These are phyloP conservation scores for Pangasius djambal DNA, from an alignment of 2,797 vertebrate species.

Conservation along the genomic window DNA sequence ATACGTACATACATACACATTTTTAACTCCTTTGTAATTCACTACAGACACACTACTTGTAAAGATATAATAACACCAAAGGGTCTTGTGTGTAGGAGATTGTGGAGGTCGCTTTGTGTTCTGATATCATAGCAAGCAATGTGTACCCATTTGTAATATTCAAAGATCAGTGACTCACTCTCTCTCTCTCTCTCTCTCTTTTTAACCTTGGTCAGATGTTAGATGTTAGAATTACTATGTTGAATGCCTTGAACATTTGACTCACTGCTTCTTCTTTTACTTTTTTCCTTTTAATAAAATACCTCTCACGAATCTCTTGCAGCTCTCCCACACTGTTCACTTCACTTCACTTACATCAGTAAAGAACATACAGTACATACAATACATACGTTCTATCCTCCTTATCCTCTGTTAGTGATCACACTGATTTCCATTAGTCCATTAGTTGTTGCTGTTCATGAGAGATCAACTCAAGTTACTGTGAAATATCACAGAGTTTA, in stretches of 20 bases:
- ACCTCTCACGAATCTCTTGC: background rate
- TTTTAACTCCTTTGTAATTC: background rate
- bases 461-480: background rate
- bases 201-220: background rate
- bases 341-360: slow-evolving; percentile 1
- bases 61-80: background rate
- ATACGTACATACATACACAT: background rate
- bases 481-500: background rate
- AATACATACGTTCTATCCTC: background rate
- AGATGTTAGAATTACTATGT: background rate
- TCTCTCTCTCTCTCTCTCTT: background rate
- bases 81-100: background rate
- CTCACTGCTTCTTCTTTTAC: background rate
- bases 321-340: background rate
- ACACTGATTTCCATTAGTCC: background rate
- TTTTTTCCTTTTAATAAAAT: background rate
- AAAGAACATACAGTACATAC: background rate
- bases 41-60: background rate
- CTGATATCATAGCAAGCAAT: background rate
- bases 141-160: background rate
- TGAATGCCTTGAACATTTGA: background rate
- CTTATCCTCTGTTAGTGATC: background rate
- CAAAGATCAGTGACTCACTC: slow-evolving; percentile 4
- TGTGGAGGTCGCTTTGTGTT: background rate
- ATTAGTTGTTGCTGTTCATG: background rate